Percentiles rank a stretch among this genome's conserved stretches.
Evolutionary conservation across 2,888 invertebrate species (phyloP).

Genomic region (Ecliptopera silaceata): DNA sequence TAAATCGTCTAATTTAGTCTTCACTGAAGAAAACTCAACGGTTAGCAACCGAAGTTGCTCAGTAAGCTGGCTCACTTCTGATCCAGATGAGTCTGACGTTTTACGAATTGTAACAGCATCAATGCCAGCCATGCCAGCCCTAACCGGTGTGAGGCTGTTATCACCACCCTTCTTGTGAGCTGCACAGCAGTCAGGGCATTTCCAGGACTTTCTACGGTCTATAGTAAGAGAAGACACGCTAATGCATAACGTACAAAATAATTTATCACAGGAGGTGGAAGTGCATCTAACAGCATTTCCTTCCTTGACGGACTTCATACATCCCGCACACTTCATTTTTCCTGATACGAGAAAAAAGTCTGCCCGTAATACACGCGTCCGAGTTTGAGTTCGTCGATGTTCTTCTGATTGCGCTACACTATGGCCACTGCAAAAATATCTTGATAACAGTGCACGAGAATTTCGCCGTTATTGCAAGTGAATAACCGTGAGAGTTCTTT

Average conservation of each 20-base stretch:
- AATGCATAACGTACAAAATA: constrained; percentile 7
- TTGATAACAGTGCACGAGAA: background rate
- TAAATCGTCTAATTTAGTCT: constrained; percentile 1
- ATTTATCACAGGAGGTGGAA: background rate
- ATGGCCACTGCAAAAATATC: background rate
- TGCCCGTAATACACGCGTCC: background rate
- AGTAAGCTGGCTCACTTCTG: constrained; percentile 2
- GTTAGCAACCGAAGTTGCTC: constrained; percentile 2
- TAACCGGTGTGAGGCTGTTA: constrained; percentile 2
- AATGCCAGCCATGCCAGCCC: background rate
- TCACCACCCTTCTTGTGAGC: constrained; percentile 8
- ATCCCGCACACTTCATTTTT: constrained; percentile 13
- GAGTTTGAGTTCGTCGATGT: no score
- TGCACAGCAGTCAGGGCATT: constrained; percentile 15
- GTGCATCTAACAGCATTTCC: constrained; percentile 7
- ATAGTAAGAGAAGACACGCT: background rate
- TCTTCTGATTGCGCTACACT: background rate
- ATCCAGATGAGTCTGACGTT: background rate
- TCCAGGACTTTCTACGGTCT: constrained; percentile 11
- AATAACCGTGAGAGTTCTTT: background rate
- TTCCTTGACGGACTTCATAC: constrained; percentile 6
- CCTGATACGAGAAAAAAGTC: background rate
- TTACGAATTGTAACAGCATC: constrained; percentile 3
- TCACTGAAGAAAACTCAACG: constrained; percentile 1
- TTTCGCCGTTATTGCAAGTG: background rate